phyloP scores from a whole-genome alignment of 2,113 vertebrate species.

The Arenaria interpres region DNA sequence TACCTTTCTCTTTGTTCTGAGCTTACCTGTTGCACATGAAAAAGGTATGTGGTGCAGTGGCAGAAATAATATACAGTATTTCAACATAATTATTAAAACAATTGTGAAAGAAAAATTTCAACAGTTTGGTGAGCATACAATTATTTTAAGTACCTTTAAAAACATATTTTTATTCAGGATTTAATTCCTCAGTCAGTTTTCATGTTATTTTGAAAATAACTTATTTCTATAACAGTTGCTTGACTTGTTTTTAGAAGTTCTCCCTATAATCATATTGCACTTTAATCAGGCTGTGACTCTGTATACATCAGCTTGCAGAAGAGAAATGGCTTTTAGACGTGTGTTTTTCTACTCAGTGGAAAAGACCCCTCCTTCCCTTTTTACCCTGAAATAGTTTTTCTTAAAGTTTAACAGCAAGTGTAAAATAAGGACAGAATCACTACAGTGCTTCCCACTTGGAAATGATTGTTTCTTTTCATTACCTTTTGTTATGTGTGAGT shows the following conservation, averaged over 20 bases:
- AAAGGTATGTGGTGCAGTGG: neutral
- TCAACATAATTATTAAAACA: neutral
- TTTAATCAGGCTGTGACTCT: conserved; percentile 26
- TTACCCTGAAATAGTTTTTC: neutral
- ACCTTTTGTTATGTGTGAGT: neutral
- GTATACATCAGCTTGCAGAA: neutral
- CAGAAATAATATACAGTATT: neutral
- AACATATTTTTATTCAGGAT: neutral
- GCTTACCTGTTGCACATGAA: neutral
- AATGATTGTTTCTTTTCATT: neutral
- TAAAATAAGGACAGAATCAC: neutral
- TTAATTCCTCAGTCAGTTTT: neutral
- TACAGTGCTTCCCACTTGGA: neutral
- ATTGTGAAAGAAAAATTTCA: neutral
- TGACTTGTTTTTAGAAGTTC: conserved; percentile 3
- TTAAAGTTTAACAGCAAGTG: neutral
- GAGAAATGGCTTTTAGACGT: neutral
- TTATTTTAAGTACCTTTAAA: neutral
- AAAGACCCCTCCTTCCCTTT: neutral
- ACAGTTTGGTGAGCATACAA: neutral
- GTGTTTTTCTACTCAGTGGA: neutral
- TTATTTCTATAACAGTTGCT: neutral
- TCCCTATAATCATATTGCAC: neutral
- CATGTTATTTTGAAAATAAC: conserved; percentile 1
- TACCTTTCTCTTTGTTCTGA: neutral